Conservation (phyloP, 1,140 invertebrate genomes). For the Apis cerana region DNA sequence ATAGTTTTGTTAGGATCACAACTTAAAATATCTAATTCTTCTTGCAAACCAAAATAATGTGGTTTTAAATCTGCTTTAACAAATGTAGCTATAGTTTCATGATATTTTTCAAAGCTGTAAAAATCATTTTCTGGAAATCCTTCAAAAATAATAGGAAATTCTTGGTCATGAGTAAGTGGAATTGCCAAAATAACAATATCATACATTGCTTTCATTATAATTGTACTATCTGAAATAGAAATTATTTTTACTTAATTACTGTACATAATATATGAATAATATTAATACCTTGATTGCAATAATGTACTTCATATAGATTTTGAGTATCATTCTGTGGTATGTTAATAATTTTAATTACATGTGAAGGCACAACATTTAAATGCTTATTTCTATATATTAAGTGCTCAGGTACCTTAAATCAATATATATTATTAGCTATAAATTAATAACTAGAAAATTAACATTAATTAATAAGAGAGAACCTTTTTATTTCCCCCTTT, state of each 20-base stretch:
- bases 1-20: slow-evolving; percentile 77
- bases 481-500: slow-evolving; percentile 85
- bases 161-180: slow-evolving; percentile 80
- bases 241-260: background rate
- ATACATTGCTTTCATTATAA: slow-evolving; percentile 74
- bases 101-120: slow-evolving; percentile 78
- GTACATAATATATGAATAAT: background rate
- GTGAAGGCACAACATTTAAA: slow-evolving; percentile 75
- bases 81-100: slow-evolving; percentile 84
- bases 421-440: background rate
- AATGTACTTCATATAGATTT: slow-evolving; percentile 67
- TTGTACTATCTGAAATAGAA: slow-evolving; percentile 63
- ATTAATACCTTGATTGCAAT: slow-evolving; percentile 57
- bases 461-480: slow-evolving; percentile 4
- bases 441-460: slow-evolving; percentile 7
- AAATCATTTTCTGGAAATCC: slow-evolving; percentile 70
- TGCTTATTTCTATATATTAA: slow-evolving; percentile 73
- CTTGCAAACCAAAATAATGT: slow-evolving; percentile 78
- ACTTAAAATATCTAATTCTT: slow-evolving; percentile 80
- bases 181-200: slow-evolving; percentile 84
- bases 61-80: slow-evolving; percentile 81
- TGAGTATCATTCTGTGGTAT: slow-evolving; percentile 29
- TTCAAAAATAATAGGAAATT: slow-evolving; percentile 71
- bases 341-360: slow-evolving; percentile 71
- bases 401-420: slow-evolving; percentile 72